A percentile compares a stretch with the other conserved stretches of the same genome.
Conservation (phyloP, 92 coral and sea anemone species). For the Bergia puertoricense region DNA sequence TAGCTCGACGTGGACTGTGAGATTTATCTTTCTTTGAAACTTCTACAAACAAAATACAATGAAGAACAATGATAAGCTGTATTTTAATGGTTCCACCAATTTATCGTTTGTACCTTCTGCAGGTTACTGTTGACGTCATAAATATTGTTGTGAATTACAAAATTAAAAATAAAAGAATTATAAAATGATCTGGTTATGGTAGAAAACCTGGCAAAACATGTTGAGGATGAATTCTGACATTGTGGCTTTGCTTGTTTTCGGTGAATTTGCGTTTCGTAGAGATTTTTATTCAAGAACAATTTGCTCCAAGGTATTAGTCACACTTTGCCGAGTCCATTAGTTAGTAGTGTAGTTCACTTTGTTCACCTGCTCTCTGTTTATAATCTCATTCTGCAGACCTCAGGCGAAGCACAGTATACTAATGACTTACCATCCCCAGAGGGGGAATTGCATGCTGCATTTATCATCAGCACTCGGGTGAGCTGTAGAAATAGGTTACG, state of each 20-base stretch:
- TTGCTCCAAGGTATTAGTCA: neutral
- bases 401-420: conserved; percentile 90
- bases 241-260: neutral
- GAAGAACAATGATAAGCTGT: neutral
- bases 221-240: neutral
- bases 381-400: conserved; percentile 58
- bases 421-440: conserved; percentile 77
- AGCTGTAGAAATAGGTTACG: neutral
- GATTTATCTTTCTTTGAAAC: neutral
- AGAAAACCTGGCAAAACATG: neutral
- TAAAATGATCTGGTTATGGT: neutral
- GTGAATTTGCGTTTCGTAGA: neutral
- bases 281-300: neutral
- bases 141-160: neutral
- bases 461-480: conserved; percentile 84
- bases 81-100: too few relatives aligned
- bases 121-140: neutral
- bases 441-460: conserved; percentile 88
- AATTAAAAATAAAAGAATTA: too few relatives aligned
- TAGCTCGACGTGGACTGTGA: neutral
- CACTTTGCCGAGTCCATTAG: too few relatives aligned
- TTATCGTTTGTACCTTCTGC: neutral
- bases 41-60: neutral
- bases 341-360: too few relatives aligned
- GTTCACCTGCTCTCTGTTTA: neutral